Base-by-base conservation (phyloP, 2,888 invertebrate genomes). In the Drosophila koepferae region DNA sequence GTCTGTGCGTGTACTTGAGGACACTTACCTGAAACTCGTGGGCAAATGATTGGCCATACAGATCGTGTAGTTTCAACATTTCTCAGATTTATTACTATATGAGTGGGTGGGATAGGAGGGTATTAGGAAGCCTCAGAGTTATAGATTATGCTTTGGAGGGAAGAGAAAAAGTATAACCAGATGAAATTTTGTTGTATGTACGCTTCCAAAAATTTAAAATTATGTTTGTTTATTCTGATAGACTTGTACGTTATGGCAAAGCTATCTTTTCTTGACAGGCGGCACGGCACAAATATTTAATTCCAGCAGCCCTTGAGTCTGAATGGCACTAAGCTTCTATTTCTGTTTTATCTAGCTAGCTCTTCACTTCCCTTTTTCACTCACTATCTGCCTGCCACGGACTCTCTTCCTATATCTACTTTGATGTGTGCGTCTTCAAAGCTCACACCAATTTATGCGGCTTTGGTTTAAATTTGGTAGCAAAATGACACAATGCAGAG, bases 11-110 rank as follows among this genome's bases (percentile, higher is more conserved):
- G 23, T 23, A 23, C 23, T 23, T 1, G 34, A 34, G 6, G 2
- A 3, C 3, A 60, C 77, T 76, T 23, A 77, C 77, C 80, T 71
- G 76, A 46, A 66, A 77, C 28, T 77, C 77, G 38, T 77, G 76
- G 12, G 58, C 71, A 54, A 38, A 71, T 0, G 77, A 75, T 46
- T 77, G 77, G 9, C 77, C 77, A 48, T 75, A 77, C 3, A 77
- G 46, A 48, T 75, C 66, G 23, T 61, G 77, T 20, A 63, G 31
- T 28, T 67, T 77, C 36, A 77, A 51, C 77, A 77, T 77, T 14
- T 40, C 28, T 31, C 38, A 38, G 31, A 31, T 5, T 28, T 34
- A 12, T 20, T 7, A 28, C 18, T 63, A 34, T 44, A 3, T 20
- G 6, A 55, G n/a, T 40, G 46, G 28, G 2, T 56, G 41, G 46